These are phyloP conservation scores for Tautogolabrus adspersus DNA, from an alignment of 2,113 vertebrate species.

Conservation along the genomic window DNA sequence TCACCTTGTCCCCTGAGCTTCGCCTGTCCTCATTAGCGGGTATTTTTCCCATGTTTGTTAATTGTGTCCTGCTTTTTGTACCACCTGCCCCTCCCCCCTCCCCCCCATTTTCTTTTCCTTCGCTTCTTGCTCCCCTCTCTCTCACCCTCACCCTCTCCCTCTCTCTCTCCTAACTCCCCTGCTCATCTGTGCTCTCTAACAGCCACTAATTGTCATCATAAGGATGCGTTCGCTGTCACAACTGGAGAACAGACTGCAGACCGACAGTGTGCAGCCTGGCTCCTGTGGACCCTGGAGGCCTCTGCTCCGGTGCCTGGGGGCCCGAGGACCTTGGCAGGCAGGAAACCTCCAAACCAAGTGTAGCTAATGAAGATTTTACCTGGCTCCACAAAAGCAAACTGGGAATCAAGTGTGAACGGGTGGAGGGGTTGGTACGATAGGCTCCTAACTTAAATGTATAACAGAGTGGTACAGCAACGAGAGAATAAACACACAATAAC, in stretches of 20 bases:
- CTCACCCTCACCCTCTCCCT: no score
- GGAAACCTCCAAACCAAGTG: conserved; percentile 76
- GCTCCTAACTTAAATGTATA: conserved; percentile 42
- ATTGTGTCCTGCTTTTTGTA: conserved; percentile 79
- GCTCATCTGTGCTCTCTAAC: conserved; percentile 83
- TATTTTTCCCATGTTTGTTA: conserved; percentile 85
- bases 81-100: conserved; percentile 71
- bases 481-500: not conserved
- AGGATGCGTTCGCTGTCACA: conserved; percentile 84
- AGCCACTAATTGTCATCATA: conserved; percentile 87
- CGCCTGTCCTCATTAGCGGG: conserved; percentile 81
- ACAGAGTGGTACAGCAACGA: conserved; percentile 1
- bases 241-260: conserved; percentile 85
- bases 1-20: conserved; percentile 73
- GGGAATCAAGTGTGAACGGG: conserved; percentile 65
- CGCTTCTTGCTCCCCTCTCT: not conserved
- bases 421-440: conserved; percentile 35
- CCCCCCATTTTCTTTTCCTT: not conserved
- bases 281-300: conserved; percentile 75
- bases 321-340: conserved; percentile 66
- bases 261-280: conserved; percentile 82
- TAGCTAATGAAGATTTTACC: conserved; percentile 80
- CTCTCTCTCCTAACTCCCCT: conserved; percentile 35
- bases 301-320: conserved; percentile 56
- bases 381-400: conserved; percentile 66